Percentiles rank a stretch among this genome's conserved stretches.
Conservation (phyloP, 2,113 vertebrate genomes). For the Melanerpes formicivorus region DNA sequence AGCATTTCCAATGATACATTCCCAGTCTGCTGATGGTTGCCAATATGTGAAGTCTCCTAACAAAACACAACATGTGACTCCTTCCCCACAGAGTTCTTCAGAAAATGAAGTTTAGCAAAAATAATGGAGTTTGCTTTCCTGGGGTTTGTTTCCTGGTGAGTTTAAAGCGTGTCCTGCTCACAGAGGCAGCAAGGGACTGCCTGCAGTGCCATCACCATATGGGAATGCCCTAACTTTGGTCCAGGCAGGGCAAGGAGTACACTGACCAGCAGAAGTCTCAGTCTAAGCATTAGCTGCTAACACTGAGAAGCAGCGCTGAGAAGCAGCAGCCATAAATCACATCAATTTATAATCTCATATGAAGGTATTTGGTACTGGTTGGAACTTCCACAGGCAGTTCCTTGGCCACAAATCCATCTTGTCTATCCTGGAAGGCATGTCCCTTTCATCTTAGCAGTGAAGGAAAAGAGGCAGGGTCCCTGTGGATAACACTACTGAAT, state of each 20-base stretch:
- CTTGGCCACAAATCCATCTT: neutral
- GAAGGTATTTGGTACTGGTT: neutral
- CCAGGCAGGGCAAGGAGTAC: neutral
- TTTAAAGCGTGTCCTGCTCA: neutral
- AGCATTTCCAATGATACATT: neutral
- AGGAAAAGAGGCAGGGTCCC: neutral
- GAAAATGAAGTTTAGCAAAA: neutral
- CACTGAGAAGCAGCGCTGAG: neutral
- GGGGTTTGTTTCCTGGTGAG: neutral
- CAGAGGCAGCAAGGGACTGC: neutral
- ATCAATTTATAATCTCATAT: neutral
- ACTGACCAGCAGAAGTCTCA: neutral
- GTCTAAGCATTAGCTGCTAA: neutral
- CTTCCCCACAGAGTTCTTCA: neutral
- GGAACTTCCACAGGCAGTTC: neutral
- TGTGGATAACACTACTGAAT: neutral
- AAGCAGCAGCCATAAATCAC: neutral
- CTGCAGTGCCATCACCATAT: neutral
- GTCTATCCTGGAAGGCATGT: neutral
- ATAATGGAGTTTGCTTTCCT: neutral
- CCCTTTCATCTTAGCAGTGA: neutral
- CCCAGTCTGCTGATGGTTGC: neutral
- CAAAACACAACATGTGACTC: fast-evolving
- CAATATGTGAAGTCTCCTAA: neutral
- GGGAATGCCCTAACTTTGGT: neutral